Evolutionary conservation across 2,888 invertebrate species (phyloP), one percentile per base, ranked within the genome.

Genomic region (Ennomos fuscantarius): DNA sequence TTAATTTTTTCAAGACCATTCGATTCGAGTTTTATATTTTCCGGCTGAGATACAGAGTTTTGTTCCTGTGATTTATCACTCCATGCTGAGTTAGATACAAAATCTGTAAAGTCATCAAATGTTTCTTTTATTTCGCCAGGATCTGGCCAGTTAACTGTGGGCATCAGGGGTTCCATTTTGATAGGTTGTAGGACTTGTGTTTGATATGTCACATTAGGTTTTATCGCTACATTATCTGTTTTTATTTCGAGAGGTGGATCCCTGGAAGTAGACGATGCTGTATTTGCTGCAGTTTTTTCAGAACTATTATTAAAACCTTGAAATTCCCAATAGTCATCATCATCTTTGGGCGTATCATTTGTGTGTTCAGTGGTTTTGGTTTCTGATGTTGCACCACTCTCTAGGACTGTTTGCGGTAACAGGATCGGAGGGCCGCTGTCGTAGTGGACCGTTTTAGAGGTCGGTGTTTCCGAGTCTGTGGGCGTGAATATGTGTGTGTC

Each of bases 401-500:
- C 70, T 44, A 72, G 55, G 36, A 72, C 57, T 36, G 74, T 57
- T 62, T 84, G 82, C 12, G 86, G 81, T 37, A 86, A 62, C n/a
- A 88, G 72, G 24, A 82, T 76, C 9, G 81, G 63, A n/a, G 84
- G 77, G 44, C 68, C 73, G 48, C 64, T 79, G 60, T 87, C 83
- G 62, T 93, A 92, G 69, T 93, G 92, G 48, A 92, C 92, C 13
- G 92, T 93, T 78, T 91, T 92, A 33, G 92, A 92, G 62, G 91
- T 83, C 33, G 93, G 93, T 52, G 86, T 91, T 77, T 92, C 91
- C 0, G 92, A 93, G 71, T 93, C 90, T 32, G 90, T 90, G 5
- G 93, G 93, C 53, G 93, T 93, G 67, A 91, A 93, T 51, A 93
- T 93, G 70, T 93, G 93, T 24, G 93, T 93, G 60, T 93, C 93